Conservation (phyloP, 2,797 vertebrate species). For the Muraenolepis orangiensis region DNA sequence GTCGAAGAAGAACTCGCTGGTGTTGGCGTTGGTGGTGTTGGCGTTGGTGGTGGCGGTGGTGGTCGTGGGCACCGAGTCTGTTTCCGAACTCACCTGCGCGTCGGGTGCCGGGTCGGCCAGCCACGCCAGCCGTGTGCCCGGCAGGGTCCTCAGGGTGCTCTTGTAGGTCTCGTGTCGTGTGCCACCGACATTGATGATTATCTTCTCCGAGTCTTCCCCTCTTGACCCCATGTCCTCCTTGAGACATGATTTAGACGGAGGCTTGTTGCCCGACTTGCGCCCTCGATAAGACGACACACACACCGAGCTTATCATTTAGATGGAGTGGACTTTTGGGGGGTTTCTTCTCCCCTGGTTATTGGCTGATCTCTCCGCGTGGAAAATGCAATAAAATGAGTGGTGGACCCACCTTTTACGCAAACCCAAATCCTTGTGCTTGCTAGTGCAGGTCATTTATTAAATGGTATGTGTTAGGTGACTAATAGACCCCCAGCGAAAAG, state of each 20-base stretch:
- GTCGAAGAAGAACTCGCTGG: slow-evolving; percentile 91
- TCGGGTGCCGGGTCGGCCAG: slow-evolving; percentile 89
- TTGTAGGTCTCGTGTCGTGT: slow-evolving; percentile 97
- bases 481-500: slow-evolving; percentile 24
- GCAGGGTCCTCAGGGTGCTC: slow-evolving; percentile 91
- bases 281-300: slow-evolving; percentile 99
- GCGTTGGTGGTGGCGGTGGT: no score
- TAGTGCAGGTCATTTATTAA: slow-evolving; percentile 22
- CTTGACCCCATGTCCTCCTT: slow-evolving; percentile 96
- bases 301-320: slow-evolving; percentile 98
- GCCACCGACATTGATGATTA: slow-evolving; percentile 95
- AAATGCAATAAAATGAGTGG: slow-evolving; percentile 34
- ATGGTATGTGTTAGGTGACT: not conserved
- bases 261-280: slow-evolving; percentile 98
- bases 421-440: slow-evolving; percentile 5
- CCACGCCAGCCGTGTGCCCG: slow-evolving; percentile 93
- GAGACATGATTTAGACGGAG: slow-evolving; percentile 97
- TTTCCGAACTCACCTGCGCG: slow-evolving; percentile 73
- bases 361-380: slow-evolving; percentile 23
- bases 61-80: slow-evolving; percentile 61
- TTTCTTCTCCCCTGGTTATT: slow-evolving; percentile 30
- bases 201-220: slow-evolving; percentile 94
- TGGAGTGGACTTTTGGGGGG: slow-evolving; percentile 63
- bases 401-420: slow-evolving; percentile 43
- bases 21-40: no score